Percentiles rank a stretch among this genome's conserved stretches.
These are phyloP conservation scores for Cercopithecus diana DNA, from an alignment of 2,797 vertebrate genomes.

Conservation along the genomic window DNA sequence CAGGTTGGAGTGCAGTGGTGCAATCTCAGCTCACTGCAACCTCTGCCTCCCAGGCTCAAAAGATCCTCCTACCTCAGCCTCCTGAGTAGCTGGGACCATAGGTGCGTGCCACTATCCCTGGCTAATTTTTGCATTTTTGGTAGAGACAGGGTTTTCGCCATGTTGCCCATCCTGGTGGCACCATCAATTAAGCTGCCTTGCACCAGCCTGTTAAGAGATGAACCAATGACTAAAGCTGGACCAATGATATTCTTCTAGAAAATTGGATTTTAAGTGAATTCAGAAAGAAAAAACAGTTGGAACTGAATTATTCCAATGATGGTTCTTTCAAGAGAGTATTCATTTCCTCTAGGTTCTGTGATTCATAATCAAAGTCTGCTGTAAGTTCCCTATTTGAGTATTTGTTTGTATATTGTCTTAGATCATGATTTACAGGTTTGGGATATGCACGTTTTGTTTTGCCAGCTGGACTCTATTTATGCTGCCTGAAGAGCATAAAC, in stretches of 20 bases:
- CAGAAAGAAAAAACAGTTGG: constrained; percentile 33
- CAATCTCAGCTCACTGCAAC: not conserved
- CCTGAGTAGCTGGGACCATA: not conserved
- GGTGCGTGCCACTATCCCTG: not conserved
- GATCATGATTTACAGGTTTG: not conserved
- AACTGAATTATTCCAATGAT: not conserved
- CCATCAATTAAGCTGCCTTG: not conserved
- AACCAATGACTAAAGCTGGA: not conserved
- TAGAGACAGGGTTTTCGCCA: not conserved
- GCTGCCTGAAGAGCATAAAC: not conserved
- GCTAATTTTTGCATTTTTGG: not conserved
- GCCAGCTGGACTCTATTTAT: not conserved
- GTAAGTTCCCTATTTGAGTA: not conserved
- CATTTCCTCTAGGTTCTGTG: constrained; percentile 31
- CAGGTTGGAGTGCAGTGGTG: not conserved
- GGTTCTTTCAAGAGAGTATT: constrained; percentile 11
- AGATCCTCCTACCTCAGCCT: not conserved
- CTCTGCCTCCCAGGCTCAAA: not conserved
- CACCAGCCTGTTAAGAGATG: not conserved
- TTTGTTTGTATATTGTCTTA: not conserved
- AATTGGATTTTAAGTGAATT: constrained; percentile 38
- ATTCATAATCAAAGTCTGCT: not conserved
- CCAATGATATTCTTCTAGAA: not conserved
- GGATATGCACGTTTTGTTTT: not conserved
- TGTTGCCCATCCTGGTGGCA: not conserved